These are phyloP conservation scores for Morelia viridis DNA, from an alignment of 2,797 vertebrate species.

Conservation along the genomic window DNA sequence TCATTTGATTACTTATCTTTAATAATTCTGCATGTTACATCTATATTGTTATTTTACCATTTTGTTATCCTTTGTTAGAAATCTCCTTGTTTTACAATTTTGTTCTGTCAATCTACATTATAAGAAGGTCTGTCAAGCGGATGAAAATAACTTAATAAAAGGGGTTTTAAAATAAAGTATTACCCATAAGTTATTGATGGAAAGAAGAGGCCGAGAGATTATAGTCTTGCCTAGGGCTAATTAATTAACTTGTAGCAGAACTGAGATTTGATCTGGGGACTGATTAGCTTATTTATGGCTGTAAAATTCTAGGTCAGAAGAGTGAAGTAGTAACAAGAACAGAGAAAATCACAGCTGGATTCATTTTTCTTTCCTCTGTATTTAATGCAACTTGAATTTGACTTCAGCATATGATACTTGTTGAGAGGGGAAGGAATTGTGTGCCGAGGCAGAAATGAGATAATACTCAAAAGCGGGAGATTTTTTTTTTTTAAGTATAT, in stretches of 20 bases:
- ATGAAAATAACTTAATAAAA: background rate
- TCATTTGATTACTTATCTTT: background rate
- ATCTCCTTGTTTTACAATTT: background rate
- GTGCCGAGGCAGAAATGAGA: background rate
- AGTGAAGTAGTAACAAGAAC: background rate
- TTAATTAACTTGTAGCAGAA: background rate
- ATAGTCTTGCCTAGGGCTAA: background rate
- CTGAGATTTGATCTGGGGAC: background rate
- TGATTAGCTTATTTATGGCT: background rate
- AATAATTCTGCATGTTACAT: background rate
- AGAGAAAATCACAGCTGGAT: background rate
- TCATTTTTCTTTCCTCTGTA: background rate
- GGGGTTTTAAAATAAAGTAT: background rate
- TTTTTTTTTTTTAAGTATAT: background rate
- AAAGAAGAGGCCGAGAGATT: background rate
- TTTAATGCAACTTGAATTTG: background rate
- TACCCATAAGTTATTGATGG: background rate
- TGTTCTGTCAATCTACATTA: background rate
- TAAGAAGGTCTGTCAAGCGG: background rate
- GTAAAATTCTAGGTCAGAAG: background rate
- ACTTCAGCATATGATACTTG: background rate
- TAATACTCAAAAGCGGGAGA: background rate
- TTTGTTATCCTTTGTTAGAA: background rate
- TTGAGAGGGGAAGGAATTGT: background rate
- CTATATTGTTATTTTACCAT: background rate